These are phyloP conservation scores for Hyla sarda DNA, from an alignment of 2,113 vertebrate genomes.

Conservation along the genomic window DNA sequence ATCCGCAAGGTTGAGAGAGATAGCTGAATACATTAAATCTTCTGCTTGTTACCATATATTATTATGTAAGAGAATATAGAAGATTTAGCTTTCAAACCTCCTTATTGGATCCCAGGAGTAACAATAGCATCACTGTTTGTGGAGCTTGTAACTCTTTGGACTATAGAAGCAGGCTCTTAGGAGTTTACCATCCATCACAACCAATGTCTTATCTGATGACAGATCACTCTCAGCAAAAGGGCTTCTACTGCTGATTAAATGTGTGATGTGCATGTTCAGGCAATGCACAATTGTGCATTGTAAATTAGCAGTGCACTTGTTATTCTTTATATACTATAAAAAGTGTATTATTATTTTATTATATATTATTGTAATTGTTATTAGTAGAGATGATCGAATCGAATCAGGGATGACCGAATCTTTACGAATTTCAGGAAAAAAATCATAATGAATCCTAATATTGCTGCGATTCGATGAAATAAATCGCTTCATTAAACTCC, in stretches of 20 bases:
- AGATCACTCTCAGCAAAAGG: conserved; percentile 59
- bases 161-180: conserved; percentile 44
- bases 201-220: conserved; percentile 59
- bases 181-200: conserved; percentile 58
- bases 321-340: conserved; percentile 22
- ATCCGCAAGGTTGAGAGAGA: conserved; percentile 18
- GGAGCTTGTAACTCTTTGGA: conserved; percentile 52
- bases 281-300: conserved; percentile 44
- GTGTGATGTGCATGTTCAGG: conserved; percentile 62
- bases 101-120: conserved; percentile 43
- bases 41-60: conserved; percentile 35
- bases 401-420: too few relatives aligned
- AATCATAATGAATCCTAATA: too few relatives aligned
- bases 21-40: conserved; percentile 45
- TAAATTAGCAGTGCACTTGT: conserved; percentile 9
- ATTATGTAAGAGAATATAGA: conserved; percentile 43
- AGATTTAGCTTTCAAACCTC: conserved; percentile 54
- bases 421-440: too few relatives aligned
- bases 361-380: too few relatives aligned
- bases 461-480: too few relatives aligned
- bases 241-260: conserved; percentile 64
- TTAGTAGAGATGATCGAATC: too few relatives aligned
- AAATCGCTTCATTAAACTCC: too few relatives aligned
- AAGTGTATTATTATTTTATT: background rate
- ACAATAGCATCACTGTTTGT: conserved; percentile 11